Evolutionary conservation across 2,888 invertebrate genomes (phyloP).

Genomic region (Steromphala cineraria): DNA sequence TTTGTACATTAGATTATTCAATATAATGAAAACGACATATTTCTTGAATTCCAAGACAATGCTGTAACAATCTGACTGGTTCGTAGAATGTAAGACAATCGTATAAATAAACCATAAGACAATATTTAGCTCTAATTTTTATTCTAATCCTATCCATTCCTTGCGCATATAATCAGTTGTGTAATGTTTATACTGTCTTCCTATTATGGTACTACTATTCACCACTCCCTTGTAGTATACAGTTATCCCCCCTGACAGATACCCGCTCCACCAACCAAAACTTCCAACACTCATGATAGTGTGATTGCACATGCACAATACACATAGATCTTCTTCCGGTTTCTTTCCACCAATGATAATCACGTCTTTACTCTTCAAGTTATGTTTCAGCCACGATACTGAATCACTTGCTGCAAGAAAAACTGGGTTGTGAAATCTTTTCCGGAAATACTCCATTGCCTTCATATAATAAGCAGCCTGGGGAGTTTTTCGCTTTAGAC

Average conservation of each 20-base stretch:
- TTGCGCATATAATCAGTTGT: background rate
- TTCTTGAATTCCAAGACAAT: no score
- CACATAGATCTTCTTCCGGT: background rate
- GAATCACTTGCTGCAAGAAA: background rate
- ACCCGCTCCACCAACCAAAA: constrained; percentile 18
- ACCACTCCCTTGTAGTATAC: background rate
- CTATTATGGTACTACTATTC: background rate
- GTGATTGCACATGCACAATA: background rate
- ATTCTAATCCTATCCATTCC: background rate
- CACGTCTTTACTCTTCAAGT: constrained; percentile 20
- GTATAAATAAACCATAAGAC: no score
- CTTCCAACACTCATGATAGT: background rate
- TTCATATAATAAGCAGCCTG: background rate
- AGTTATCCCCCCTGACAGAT: background rate
- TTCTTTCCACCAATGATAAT: background rate
- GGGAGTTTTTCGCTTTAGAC: background rate
- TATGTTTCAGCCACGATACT: background rate
- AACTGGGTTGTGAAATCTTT: background rate
- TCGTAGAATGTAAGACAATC: no score
- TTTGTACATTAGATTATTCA: no score
- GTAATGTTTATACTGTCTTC: background rate
- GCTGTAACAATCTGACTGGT: no score
- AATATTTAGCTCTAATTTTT: no score
- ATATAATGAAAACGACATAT: no score
- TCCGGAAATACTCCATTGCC: background rate